Percentiles rank a stretch among this genome's conserved stretches.
phyloP scores from a whole-genome alignment of 2,888 invertebrate genomes.

The Griposia aprilina region DNA sequence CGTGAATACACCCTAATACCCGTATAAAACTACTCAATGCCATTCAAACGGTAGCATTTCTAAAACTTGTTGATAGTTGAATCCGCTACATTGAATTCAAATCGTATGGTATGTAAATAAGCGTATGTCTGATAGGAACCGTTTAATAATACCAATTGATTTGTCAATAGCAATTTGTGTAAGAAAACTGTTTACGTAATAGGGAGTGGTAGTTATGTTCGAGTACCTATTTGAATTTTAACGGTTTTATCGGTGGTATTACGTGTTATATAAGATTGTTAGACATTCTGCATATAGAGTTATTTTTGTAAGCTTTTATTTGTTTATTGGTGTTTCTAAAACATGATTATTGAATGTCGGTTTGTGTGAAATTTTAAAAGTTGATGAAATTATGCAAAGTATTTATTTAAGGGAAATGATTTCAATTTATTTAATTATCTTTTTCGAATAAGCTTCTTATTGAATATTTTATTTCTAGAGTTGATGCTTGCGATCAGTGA shows the following conservation, averaged over 20 bases:
- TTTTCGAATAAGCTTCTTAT: neutral
- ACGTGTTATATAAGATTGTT: conserved; percentile 38
- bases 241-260: conserved; percentile 51
- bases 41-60: conserved; percentile 51
- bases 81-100: conserved; percentile 62
- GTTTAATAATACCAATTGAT: conserved; percentile 69
- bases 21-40: conserved; percentile 33
- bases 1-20: conserved; percentile 9
- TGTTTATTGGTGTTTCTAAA: conserved; percentile 18
- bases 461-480: neutral
- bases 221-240: conserved; percentile 53
- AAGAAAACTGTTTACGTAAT: conserved; percentile 56
- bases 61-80: conserved; percentile 53
- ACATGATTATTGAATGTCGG: neutral
- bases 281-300: conserved; percentile 22
- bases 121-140: conserved; percentile 61
- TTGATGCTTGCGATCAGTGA: neutral
- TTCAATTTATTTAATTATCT: neutral
- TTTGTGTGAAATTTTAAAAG: conserved; percentile 5
- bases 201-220: conserved; percentile 56
- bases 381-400: neutral
- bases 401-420: neutral
- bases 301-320: conserved; percentile 23
- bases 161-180: conserved; percentile 67
- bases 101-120: conserved; percentile 63